Conservation (phyloP, 2,888 invertebrate species). For the Leistus spinibarbis region DNA sequence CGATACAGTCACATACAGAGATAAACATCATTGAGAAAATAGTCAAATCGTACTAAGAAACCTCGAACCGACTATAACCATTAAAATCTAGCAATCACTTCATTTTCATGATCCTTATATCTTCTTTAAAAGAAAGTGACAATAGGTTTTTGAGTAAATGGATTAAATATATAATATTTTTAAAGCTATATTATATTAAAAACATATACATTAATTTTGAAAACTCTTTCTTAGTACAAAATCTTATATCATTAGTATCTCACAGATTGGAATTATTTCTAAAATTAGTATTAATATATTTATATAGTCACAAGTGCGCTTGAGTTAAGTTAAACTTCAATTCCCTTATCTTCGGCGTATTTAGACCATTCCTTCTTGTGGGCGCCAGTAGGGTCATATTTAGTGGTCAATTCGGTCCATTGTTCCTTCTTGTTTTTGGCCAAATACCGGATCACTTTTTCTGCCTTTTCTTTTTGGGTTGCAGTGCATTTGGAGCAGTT, state of each 20-base stretch:
- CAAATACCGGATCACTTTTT: slow-evolving; percentile 67
- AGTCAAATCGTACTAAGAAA: too few species aligned
- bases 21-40: too few species aligned
- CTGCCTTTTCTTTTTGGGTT: slow-evolving; percentile 65
- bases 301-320: neutral
- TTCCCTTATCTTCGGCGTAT: slow-evolving; percentile 62
- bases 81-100: neutral
- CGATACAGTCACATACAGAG: too few species aligned
- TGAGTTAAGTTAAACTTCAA: slow-evolving; percentile 47
- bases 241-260: neutral
- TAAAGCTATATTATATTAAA: neutral
- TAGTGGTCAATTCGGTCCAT: slow-evolving; percentile 67
- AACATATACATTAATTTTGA: neutral
- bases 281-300: neutral
- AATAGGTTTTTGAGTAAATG: neutral
- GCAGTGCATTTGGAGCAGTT: slow-evolving; percentile 71
- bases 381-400: slow-evolving; percentile 70
- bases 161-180: neutral
- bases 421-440: slow-evolving; percentile 66
- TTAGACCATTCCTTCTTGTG: slow-evolving; percentile 69
- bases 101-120: neutral
- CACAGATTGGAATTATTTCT: neutral
- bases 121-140: neutral
- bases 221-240: neutral
- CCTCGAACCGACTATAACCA: too few species aligned